A percentile compares a stretch with the other conserved stretches of the same genome.
Conservation (phyloP, 2,113 vertebrate species). For the Mastomys natalensis region DNA sequence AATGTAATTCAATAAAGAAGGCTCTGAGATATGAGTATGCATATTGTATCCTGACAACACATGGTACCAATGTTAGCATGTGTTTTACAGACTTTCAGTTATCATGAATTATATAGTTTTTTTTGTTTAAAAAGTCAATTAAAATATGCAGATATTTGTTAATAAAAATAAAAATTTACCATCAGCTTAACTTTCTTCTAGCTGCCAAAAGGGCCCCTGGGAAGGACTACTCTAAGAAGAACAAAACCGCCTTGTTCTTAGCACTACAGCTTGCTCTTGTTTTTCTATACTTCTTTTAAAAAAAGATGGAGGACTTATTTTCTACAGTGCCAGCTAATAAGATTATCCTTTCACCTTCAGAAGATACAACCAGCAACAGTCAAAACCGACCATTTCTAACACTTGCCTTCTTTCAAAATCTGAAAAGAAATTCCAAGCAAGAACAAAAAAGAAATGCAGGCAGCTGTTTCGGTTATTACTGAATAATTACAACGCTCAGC, state of each 20-base stretch:
- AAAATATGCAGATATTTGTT: neutral
- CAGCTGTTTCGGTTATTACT: conserved; percentile 30
- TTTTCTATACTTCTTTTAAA: neutral
- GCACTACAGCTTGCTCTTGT: neutral
- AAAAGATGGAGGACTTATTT: neutral
- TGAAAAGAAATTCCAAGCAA: conserved; percentile 57
- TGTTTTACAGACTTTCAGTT: neutral
- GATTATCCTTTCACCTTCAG: neutral
- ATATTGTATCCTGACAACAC: neutral
- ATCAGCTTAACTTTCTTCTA: conserved; percentile 31
- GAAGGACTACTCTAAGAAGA: neutral
- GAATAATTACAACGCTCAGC: conserved; percentile 36
- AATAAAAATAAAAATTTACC: neutral
- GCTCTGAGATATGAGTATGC: neutral
- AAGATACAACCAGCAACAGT: conserved; percentile 34
- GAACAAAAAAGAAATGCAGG: conserved; percentile 42
- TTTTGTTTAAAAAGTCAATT: neutral
- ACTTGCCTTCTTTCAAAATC: conserved; percentile 40
- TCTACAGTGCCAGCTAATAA: neutral
- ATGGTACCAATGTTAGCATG: conserved; percentile 1
- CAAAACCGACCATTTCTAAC: neutral
- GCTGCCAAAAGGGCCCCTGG: neutral
- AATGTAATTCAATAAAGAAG: neutral
- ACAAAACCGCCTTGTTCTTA: neutral
- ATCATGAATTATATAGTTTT: neutral